Base-by-base conservation (phyloP, 2,113 vertebrate species). In the Rafetus swinhoei region DNA sequence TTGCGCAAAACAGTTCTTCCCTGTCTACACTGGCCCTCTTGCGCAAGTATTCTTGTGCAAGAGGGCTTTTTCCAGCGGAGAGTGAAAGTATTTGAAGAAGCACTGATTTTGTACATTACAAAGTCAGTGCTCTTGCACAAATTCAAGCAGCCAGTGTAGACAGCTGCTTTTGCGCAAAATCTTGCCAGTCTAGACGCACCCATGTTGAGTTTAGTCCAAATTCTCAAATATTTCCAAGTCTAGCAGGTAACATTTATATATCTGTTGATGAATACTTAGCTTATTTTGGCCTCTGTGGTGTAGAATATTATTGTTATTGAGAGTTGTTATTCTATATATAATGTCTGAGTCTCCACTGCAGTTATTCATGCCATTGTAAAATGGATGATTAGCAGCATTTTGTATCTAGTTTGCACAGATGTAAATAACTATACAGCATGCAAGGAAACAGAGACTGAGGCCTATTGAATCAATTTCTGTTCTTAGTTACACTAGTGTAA, bases 331-430 rank as follows among this genome's bases (percentile, higher is more conserved):
- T 7, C 9, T 5, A 6, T 77, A 1, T 84, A 85, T 25, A 7
- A 59, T 9, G 24, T 10, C 13, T 86, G 2, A 10, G 14, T 60
- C 55, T 86, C 15, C 62, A 54, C 9, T 27, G n/a, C 10, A 29
- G 9, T 57, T 59, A 25, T 72, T 25, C n/a, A 74, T 7, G n/a
- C 50, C n/a, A n/a, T 0, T 0, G 29, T 0, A 0, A 15, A 55
- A 39, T 1, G 1, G n/a, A 0, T 52, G 82, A 29, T 8, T 1
- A 55, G 10, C n/a, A 54, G 1, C 0, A 1, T 57, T 35, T 27
- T 24, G 21, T 29, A 57, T 27, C 25, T 62, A 29, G 59, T 62
- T 62, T 62, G 24, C 59, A 29, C n/a, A 21, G 65, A 24, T 29
- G n/a, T 16, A 16, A 1, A 53, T 69, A 9, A 50, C 76, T 50